Percentiles rank a stretch among this genome's conserved stretches.
Conservation (phyloP, 1,140 invertebrate species). For the Drosophila obscura region DNA sequence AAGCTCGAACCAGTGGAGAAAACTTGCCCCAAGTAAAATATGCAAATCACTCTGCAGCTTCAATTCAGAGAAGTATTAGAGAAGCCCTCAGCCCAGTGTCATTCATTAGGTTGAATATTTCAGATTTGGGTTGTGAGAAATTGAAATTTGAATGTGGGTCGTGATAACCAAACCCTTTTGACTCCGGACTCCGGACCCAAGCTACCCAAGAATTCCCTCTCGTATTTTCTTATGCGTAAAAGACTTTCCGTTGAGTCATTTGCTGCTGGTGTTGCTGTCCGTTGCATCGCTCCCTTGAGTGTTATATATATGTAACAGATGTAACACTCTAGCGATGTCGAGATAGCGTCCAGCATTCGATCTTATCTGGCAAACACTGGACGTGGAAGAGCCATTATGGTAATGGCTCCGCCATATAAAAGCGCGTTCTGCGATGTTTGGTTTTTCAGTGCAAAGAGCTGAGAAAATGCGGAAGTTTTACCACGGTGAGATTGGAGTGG, state of each 20-base stretch:
- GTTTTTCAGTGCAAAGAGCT: background rate
- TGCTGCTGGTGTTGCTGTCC: background rate
- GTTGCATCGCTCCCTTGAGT: background rate
- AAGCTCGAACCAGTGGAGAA: constrained; percentile 13
- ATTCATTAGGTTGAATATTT: constrained; percentile 11
- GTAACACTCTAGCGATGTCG: constrained; percentile 6
- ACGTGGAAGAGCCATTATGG: constrained; percentile 2
- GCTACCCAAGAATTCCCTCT: too few relatives aligned
- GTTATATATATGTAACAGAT: constrained; percentile 37
- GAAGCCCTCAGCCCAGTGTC: background rate
- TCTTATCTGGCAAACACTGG: constrained; percentile 22
- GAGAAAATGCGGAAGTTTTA: constrained; percentile 29
- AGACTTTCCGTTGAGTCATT: constrained; percentile 12
- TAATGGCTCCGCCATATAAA: constrained; percentile 50
- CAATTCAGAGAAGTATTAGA: background rate
- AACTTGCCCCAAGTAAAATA: constrained; percentile 39
- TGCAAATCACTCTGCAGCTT: constrained; percentile 54
- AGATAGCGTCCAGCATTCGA: constrained; percentile 6
- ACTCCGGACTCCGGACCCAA: too few relatives aligned
- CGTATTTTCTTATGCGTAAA: constrained; percentile 7
- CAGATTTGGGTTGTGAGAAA: background rate
- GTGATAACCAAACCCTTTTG: constrained; percentile 10
- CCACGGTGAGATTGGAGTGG: constrained; percentile 30
- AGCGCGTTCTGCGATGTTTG: background rate
- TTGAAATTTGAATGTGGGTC: background rate